Evolutionary conservation across 2,113 vertebrate species (phyloP).

Genomic region (Myotis brandtii): DNA sequence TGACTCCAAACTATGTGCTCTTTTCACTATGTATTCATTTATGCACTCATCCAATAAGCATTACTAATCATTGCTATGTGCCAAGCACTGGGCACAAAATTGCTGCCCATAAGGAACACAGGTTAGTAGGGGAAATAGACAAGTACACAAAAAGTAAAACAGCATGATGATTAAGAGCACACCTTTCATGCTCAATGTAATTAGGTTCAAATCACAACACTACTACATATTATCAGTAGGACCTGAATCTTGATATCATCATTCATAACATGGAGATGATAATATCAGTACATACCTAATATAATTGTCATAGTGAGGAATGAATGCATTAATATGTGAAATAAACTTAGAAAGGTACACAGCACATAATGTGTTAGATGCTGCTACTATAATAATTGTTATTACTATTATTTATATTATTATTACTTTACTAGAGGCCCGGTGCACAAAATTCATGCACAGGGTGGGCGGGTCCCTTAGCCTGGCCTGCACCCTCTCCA

Average conservation of each 20-base stretch:
- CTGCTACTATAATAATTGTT: background rate
- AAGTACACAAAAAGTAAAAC: background rate
- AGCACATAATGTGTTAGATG: background rate
- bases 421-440: background rate
- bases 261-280: background rate
- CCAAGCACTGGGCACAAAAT: background rate
- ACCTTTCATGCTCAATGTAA: background rate
- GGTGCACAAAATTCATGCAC: too few species aligned
- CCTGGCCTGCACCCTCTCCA: too few species aligned
- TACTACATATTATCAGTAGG: background rate
- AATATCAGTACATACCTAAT: slow-evolving; percentile 14
- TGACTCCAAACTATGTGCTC: slow-evolving; percentile 23
- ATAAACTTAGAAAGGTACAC: background rate
- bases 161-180: background rate
- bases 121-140: background rate
- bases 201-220: background rate
- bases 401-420: background rate
- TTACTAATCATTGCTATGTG: background rate
- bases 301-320: background rate
- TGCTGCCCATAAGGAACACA: background rate
- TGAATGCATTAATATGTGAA: background rate
- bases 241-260: background rate
- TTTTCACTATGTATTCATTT: slow-evolving; percentile 19
- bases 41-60: background rate
- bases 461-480: too few species aligned